Evolutionary conservation across 1,140 invertebrate species (phyloP), one percentile per base, ranked within the genome.

Genomic region (Zaprionus africanus): DNA sequence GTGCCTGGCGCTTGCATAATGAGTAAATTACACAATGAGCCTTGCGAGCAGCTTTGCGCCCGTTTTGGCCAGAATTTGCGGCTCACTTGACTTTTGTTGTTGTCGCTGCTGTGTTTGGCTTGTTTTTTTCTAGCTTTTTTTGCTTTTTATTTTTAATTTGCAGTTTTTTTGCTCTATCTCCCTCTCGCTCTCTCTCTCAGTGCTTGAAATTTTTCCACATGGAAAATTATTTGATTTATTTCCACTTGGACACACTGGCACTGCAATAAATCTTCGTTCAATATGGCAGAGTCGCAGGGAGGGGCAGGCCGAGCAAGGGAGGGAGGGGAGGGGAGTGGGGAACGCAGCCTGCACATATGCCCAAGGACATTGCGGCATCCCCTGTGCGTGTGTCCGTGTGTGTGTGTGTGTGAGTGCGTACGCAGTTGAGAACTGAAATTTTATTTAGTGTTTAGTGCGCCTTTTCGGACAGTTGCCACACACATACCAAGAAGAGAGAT

Each of bases 221-320:
- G 88, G 77, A 84, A 91, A 91, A 91, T 91, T 91, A 91, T 91
- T 91, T 91, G 88, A 91, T 91, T 91, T 91, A 91, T 91, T 91
- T 85, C 74, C 88, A 88, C 84, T 91, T 91, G 84, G 88, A 91
- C 83, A 91, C 79, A 87, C 79, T 91, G 88, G 88, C 88, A 88
- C 65, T 82, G 84, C 81, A 91, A 91, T 91, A 91, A 91, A 91
- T 91, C 88, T 91, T 91, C 88, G 84, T 91, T 91, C 84, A 87
- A 82, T 88, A 87, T 88, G 88, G 66, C 82, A 90, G 81, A 87
- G 78, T 66, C 65, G 68, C 81, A 80, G 38, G 15, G 13, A 41
- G 38, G 38, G 61, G 63, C 53, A 61, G 81, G 5, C 41, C 64
- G 17, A 38, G 41, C n/a, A 24, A 6, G 22, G 53, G 12, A 11